phyloP scores from a whole-genome alignment of 2,797 vertebrate species.

The Morus bassanus region DNA sequence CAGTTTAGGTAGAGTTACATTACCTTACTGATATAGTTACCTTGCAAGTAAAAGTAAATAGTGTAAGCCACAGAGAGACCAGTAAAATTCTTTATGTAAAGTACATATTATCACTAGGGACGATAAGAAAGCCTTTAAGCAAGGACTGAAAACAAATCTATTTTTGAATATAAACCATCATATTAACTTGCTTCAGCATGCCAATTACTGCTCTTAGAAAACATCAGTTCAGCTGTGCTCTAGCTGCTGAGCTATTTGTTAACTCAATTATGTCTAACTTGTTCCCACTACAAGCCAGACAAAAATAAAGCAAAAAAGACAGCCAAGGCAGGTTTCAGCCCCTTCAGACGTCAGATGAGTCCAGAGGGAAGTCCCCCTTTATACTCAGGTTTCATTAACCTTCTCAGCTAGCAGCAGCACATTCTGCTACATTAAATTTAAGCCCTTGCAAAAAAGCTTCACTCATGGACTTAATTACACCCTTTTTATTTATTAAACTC shows the following conservation, averaged over 20 bases:
- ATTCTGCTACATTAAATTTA: not conserved
- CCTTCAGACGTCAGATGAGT: not conserved
- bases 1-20: not conserved
- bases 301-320: not conserved
- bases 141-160: conserved; percentile 12
- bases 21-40: not conserved
- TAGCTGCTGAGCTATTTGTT: not conserved
- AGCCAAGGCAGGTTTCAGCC: not conserved
- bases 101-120: not conserved
- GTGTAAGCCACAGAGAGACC: conserved; percentile 9
- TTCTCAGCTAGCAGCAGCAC: not conserved
- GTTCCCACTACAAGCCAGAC: not conserved
- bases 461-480: not conserved
- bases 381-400: not conserved
- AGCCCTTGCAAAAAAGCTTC: not conserved
- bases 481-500: not conserved
- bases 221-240: not conserved
- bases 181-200: not conserved
- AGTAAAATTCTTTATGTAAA: conserved; percentile 3
- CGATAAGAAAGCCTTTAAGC: conserved; percentile 29
- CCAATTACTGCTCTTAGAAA: not conserved
- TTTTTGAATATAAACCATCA: not conserved
- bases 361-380: not conserved
- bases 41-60: conserved; percentile 17
- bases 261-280: not conserved